These are phyloP conservation scores for Megamerina dolium DNA, from an alignment of 2,888 invertebrate genomes.

Conservation along the genomic window DNA sequence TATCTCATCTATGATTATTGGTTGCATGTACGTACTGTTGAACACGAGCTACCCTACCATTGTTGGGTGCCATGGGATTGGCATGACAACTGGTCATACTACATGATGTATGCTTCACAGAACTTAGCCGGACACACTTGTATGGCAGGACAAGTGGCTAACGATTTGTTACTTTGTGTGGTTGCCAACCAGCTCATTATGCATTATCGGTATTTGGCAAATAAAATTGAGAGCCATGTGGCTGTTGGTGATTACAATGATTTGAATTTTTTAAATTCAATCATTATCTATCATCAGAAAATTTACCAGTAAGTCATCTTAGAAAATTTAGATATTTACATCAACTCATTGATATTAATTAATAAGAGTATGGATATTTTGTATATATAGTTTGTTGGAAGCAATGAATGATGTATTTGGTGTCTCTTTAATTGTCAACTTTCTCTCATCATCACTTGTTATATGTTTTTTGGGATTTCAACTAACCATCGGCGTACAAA, in stretches of 20 bases:
- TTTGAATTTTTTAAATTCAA: constrained; percentile 21
- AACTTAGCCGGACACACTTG: constrained; percentile 33
- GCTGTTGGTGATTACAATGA: constrained; percentile 18
- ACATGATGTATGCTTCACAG: constrained; percentile 30
- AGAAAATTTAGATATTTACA: background rate
- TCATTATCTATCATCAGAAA: constrained; percentile 32
- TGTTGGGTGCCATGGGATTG: constrained; percentile 38
- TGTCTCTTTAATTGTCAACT: constrained; percentile 35
- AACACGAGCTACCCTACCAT: constrained; percentile 31
- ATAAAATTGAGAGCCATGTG: constrained; percentile 22
- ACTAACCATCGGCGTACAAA: constrained; percentile 33
- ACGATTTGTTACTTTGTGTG: constrained; percentile 38
- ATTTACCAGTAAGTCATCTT: constrained; percentile 25
- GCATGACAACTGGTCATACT: constrained; percentile 29
- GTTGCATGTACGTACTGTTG: constrained; percentile 22
- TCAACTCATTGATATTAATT: background rate
- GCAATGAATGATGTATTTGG: constrained; percentile 38
- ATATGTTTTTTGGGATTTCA: constrained; percentile 45
- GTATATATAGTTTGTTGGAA: constrained; percentile 23
- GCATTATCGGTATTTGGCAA: constrained; percentile 36
- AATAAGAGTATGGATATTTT: background rate
- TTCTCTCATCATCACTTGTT: constrained; percentile 33
- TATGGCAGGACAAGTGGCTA: constrained; percentile 33
- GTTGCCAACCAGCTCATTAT: constrained; percentile 38
- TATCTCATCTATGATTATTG: constrained; percentile 31